Evolutionary conservation across 2,797 vertebrate genomes (phyloP).

Genomic region (Urocyon cinereoargenteus): DNA sequence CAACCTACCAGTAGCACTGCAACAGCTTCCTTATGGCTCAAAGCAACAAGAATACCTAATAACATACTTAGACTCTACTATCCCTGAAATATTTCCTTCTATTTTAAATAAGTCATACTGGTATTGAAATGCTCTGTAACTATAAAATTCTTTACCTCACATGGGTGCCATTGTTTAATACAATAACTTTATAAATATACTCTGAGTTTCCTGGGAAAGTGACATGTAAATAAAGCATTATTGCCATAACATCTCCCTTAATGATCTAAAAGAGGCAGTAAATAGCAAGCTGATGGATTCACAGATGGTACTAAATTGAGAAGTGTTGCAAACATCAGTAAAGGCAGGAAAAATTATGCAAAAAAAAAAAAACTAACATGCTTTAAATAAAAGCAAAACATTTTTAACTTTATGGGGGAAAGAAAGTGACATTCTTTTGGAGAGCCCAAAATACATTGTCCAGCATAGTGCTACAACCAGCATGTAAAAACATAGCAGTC

Average conservation of each 20-base stretch:
- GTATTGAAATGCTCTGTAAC: conserved; percentile 22
- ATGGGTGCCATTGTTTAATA: conserved; percentile 50
- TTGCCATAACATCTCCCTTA: conserved; percentile 77
- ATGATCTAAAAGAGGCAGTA: conserved; percentile 74
- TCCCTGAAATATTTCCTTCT: background rate
- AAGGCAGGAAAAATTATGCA: conserved; percentile 68
- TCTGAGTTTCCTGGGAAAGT: conserved; percentile 66
- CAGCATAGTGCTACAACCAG: background rate
- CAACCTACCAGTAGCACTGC: background rate
- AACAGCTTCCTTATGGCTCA: background rate
- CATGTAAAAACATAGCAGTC: background rate
- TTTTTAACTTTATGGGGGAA: conserved; percentile 42
- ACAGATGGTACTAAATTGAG: conserved; percentile 75
- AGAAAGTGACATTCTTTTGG: conserved; percentile 33
- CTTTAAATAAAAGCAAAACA: conserved; percentile 69
- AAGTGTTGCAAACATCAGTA: conserved; percentile 77
- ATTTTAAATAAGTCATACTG: conserved; percentile 32
- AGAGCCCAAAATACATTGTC: conserved; percentile 3
- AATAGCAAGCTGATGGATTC: conserved; percentile 75
- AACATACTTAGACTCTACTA: background rate
- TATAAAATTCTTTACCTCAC: conserved; percentile 34
- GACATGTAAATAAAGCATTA: conserved; percentile 78
- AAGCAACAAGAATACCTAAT: background rate
- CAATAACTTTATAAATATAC: conserved; percentile 67
- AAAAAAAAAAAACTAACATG: conserved; percentile 13